Conservation (phyloP, 2,113 vertebrate species). For the Malaclemys terrapin region DNA sequence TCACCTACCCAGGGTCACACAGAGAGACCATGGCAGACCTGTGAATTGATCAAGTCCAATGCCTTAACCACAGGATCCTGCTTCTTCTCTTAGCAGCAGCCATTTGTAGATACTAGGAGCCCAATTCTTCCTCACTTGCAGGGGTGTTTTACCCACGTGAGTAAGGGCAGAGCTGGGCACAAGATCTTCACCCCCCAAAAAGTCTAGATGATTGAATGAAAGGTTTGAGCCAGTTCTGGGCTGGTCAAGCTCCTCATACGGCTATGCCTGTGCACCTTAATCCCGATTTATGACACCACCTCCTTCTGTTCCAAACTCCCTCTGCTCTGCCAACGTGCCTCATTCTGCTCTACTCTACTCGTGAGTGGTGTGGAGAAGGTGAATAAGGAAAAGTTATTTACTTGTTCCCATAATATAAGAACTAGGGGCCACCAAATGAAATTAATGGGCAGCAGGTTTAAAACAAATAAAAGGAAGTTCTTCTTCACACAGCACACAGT, state of each 20-base stretch:
- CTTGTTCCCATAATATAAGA: too few relatives aligned
- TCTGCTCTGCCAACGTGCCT: not conserved
- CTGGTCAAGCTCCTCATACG: not conserved
- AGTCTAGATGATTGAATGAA: not conserved
- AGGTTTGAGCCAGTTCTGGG: not conserved
- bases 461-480: too few relatives aligned
- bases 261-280: not conserved
- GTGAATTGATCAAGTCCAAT: not conserved
- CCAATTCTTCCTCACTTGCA: not conserved
- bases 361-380: too few relatives aligned
- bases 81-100: not conserved
- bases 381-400: too few relatives aligned
- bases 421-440: too few relatives aligned
- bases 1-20: not conserved
- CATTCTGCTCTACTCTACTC: not conserved
- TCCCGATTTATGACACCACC: not conserved
- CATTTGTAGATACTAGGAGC: not conserved
- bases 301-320: not conserved
- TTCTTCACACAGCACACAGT: too few relatives aligned
- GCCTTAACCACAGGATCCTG: not conserved
- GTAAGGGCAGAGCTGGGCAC: not conserved
- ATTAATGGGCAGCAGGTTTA: too few relatives aligned
- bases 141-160: not conserved
- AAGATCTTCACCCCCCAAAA: not conserved
- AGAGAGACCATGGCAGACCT: not conserved